Conservation (phyloP, 2,797 vertebrate genomes). For the Pipistrellus pipistrellus region DNA sequence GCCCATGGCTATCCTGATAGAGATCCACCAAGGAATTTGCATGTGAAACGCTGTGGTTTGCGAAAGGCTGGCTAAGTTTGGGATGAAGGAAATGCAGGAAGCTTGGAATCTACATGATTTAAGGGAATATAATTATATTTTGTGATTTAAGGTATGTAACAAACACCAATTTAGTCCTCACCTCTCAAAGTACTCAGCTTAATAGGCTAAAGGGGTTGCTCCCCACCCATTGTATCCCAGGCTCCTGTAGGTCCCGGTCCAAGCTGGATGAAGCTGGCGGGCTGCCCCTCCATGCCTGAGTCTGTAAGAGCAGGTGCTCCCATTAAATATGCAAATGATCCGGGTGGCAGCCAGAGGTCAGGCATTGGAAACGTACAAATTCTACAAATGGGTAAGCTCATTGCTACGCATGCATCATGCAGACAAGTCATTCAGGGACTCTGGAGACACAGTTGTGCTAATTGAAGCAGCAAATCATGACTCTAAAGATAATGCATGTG, state of each 20-base stretch:
- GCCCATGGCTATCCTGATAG: background rate
- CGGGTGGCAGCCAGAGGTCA: background rate
- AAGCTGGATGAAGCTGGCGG: slow-evolving; percentile 7
- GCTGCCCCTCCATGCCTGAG: background rate
- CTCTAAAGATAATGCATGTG: slow-evolving; percentile 8
- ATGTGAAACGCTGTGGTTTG: background rate
- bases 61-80: background rate
- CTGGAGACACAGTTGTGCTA: background rate
- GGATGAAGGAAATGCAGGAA: background rate
- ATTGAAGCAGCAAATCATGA: slow-evolving; percentile 37
- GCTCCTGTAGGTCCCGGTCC: background rate
- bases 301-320: background rate
- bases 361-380: slow-evolving; percentile 35
- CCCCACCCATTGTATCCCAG: background rate
- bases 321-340: slow-evolving; percentile 1
- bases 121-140: background rate
- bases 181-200: background rate
- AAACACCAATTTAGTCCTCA: slow-evolving; percentile 9
- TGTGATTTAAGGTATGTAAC: slow-evolving; percentile 38
- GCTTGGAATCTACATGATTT: background rate
- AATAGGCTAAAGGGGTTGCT: background rate
- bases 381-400: background rate
- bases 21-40: slow-evolving; percentile 8
- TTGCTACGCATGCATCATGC: slow-evolving; percentile 21
- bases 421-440: slow-evolving; percentile 40